Evolutionary conservation across 1,140 invertebrate species (phyloP).

Genomic region (Musca vetustissima): DNA sequence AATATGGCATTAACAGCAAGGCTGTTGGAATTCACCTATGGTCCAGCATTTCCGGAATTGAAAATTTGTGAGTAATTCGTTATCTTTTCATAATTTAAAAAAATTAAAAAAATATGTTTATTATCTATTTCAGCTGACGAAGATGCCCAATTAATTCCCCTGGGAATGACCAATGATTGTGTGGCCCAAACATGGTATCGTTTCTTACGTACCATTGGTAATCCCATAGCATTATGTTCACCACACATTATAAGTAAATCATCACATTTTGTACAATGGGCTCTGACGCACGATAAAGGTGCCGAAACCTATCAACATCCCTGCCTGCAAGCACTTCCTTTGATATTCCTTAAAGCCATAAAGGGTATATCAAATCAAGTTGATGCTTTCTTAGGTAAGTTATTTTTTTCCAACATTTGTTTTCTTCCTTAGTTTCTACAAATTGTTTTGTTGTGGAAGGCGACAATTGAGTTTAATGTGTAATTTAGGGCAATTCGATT

Average conservation of each 20-base stretch:
- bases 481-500: not conserved
- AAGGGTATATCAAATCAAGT: constrained; percentile 90
- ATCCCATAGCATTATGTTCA: constrained; percentile 89
- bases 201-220: constrained; percentile 88
- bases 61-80: constrained; percentile 74
- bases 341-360: constrained; percentile 92
- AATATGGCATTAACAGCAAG: constrained; percentile 85
- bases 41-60: constrained; percentile 80
- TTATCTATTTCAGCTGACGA: constrained; percentile 73
- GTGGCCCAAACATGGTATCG: constrained; percentile 94
- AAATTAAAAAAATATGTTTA: constrained; percentile 4
- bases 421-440: too few species aligned
- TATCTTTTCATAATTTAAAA: constrained; percentile 13
- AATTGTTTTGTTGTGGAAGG: too few species aligned
- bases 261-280: constrained; percentile 78
- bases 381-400: constrained; percentile 91
- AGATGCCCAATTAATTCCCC: constrained; percentile 76
- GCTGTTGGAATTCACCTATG: constrained; percentile 86
- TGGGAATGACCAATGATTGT: constrained; percentile 83
- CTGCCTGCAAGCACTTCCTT: constrained; percentile 81
- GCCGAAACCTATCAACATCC: constrained; percentile 90
- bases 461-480: not conserved
- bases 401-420: too few species aligned
- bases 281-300: constrained; percentile 69
- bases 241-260: constrained; percentile 85